Evolutionary conservation across 2,888 invertebrate genomes (phyloP), one percentile per base, ranked within the genome.

Genomic region (Altica lythri): DNA sequence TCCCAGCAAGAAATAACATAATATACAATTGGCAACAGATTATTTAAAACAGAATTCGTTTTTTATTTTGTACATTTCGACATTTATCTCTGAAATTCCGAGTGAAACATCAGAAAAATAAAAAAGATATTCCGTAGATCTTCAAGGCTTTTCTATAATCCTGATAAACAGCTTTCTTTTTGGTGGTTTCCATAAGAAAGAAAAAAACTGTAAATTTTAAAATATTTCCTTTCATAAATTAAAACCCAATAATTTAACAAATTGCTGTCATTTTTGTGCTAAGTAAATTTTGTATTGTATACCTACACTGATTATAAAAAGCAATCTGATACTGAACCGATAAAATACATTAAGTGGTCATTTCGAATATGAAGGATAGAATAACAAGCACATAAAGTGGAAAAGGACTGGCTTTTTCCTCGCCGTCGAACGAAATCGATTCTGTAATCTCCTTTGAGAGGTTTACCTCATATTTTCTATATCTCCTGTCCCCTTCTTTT

Each of bases 341-440:
- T 72, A 72, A 73, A 72, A 70, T 67, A 71, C 70, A 72, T 72
- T 73, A 72, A 73, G 70, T 72, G 73, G 73, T 73, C 71, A 74
- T 72, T 72, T 70, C 68, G 70, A 72, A 70, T 71, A 72, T 73
- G 72, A 73, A 70, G 71, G 72, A 72, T 72, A 70, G 69, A 73
- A 73, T 73, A 73, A 72, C 72, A 73, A 71, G 71, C 69, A 69
- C 71, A 72, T 73, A 72, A 72, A 72, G 67, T 67, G 72, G 67
- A 65, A 68, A 57, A 63, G 61, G 57, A 60, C 62, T 37, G 61
- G 55, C 62, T 60, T 63, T 62, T 59, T 56, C 55, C 46, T 59
- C 66, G 67, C 58, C 66, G 66, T 69, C 67, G 69, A 68, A 69
- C 65, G 37, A 65, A 72, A 73, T 72, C 73, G 73, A 73, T 73